Evolutionary conservation across 1,140 invertebrate species (phyloP).

Genomic region (Neocloeon triangulifer): DNA sequence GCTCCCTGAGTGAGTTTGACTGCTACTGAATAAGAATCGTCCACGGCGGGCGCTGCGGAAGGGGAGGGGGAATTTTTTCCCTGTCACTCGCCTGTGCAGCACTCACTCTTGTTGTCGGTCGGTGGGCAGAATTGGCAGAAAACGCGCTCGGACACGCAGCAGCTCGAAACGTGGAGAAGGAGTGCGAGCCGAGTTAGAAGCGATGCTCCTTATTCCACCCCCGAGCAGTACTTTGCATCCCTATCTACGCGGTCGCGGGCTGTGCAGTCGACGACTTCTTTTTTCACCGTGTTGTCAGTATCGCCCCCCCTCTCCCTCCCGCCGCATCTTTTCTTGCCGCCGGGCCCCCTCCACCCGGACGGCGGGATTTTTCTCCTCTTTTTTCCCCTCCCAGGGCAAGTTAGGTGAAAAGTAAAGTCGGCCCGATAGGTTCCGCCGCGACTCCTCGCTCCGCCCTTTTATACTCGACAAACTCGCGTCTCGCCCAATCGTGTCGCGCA

Average conservation of each 20-base stretch:
- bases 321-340: neutral
- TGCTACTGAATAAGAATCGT: too few relatives aligned
- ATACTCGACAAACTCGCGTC: neutral
- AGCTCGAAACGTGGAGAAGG: too few relatives aligned
- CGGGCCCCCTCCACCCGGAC: too few relatives aligned
- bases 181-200: neutral
- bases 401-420: neutral
- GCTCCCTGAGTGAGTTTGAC: too few relatives aligned
- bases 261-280: neutral
- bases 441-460: neutral
- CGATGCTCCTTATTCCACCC: neutral
- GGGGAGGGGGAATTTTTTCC: too few relatives aligned
- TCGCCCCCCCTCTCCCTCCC: neutral
- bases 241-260: neutral
- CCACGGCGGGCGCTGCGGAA: too few relatives aligned
- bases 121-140: too few relatives aligned
- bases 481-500: conserved; percentile 1
- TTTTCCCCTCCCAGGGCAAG: neutral
- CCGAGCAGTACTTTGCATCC: neutral
- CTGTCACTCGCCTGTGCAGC: neutral
- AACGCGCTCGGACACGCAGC: too few relatives aligned
- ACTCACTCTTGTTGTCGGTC: too few relatives aligned
- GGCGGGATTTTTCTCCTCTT: neutral
- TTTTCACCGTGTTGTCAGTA: neutral
- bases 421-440: neutral